Base-by-base conservation (phyloP, 2,888 invertebrate genomes). In the Autographa pulchrina region DNA sequence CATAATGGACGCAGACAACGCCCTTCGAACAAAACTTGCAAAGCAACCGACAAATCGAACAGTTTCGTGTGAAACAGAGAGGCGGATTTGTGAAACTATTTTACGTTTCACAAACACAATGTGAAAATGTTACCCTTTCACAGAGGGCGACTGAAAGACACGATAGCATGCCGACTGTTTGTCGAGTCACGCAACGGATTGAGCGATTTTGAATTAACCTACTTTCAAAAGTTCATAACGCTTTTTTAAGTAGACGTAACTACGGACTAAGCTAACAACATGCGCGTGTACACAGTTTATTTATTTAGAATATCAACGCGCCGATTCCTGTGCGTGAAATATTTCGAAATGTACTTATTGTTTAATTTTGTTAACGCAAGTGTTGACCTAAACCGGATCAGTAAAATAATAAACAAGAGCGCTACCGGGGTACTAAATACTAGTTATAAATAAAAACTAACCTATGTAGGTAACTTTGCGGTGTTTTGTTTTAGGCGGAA, bases 1-100 rank as follows among this genome's bases (percentile, higher is more conserved):
- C 93, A 93, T 95, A 94, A 94, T 94, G 91, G 91, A 91, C 88
- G 85, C 80, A 84, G 89, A 87, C 90, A 90, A 89, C 88, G 90
- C 87, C 88, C 88, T 86, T 86, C 84, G 81, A 80, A 82, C 87
- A 85, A 85, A 90, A 86, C 86, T 87, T 86, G 88, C 85, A 85
- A 89, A 88, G 83, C 88, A 87, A 85, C 84, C 81, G 78, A 83
- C 89, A 88, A 87, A 90, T 89, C 88, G 88, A 88, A 89, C 83
- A 74, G 72, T 83, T 83, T 82, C 80, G 81, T 81, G 77, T 77
- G 78, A 84, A 85, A 86, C 80, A 79, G 81, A 83, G 74, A 78
- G 85, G 80, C 77, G 79, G 80, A 86, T 88, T 86, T 86, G 81
- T 84, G 78, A 85, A 90, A 91, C 90, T 90, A 89, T 91, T 89